A percentile compares a stretch with the other conserved stretches of the same genome.
Evolutionary conservation across 2,797 vertebrate species (phyloP).

Genomic region (Microctenopoma lineatum): DNA sequence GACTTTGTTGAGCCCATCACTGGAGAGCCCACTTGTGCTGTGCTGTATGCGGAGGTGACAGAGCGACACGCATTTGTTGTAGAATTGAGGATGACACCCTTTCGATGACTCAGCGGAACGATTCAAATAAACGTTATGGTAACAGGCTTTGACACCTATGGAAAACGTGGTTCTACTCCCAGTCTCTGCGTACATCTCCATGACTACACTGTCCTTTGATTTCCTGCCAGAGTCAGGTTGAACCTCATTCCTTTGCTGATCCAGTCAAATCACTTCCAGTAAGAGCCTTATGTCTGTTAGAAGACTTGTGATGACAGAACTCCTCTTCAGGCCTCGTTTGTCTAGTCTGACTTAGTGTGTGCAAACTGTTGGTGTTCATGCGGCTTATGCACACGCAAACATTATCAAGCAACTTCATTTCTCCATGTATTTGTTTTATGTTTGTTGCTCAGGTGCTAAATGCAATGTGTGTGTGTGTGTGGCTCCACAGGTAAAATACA

Average conservation of each 20-base stretch:
- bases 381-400: neutral
- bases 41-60: too few relatives aligned
- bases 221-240: neutral
- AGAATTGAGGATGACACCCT: slow-evolving; percentile 2
- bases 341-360: neutral
- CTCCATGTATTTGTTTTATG: neutral
- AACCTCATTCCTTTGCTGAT: slow-evolving; percentile 18
- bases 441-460: neutral
- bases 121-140: neutral
- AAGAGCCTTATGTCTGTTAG: neutral
- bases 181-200: neutral
- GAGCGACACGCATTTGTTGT: neutral
- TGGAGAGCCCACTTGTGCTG: too few relatives aligned
- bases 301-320: neutral
- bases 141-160: neutral
- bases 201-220: neutral
- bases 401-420: neutral
- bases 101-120: neutral
- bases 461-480: slow-evolving; percentile 14
- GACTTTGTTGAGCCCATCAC: too few relatives aligned
- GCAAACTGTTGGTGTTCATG: neutral
- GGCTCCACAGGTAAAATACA: slow-evolving; percentile 88
- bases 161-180: slow-evolving; percentile 3
- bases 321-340: neutral
- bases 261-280: slow-evolving; percentile 21